phyloP scores from a whole-genome alignment of 2,797 vertebrate species.

The Eidolon dupreanum region DNA sequence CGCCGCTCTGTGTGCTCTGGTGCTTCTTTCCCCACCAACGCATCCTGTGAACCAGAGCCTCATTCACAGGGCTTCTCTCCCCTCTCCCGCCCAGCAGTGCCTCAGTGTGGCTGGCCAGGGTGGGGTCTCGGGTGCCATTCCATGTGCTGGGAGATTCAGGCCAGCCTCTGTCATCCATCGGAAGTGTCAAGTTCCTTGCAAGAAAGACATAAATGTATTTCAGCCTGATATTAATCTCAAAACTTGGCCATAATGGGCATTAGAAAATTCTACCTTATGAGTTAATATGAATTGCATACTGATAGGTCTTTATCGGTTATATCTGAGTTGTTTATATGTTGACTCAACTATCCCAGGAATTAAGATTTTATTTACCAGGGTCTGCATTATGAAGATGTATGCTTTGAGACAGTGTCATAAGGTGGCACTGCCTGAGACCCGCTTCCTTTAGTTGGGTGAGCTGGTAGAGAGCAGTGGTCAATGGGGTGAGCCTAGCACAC shows the following conservation, averaged over 20 bases:
- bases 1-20: too few species aligned
- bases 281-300: not conserved
- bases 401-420: not conserved
- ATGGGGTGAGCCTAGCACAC: not conserved
- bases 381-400: not conserved
- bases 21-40: rapidly evolving
- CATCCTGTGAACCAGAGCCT: not conserved
- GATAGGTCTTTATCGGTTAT: not conserved
- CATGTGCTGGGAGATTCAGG: not conserved
- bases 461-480: rapidly evolving
- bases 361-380: not conserved
- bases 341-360: rapidly evolving
- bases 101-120: not conserved
- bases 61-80: not conserved
- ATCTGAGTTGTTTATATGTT: not conserved
- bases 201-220: not conserved
- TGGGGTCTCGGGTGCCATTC: not conserved
- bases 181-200: not conserved
- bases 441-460: not conserved
- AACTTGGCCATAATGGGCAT: not conserved
- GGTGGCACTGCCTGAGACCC: not conserved
- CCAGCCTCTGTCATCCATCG: not conserved
- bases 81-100: not conserved
- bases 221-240: not conserved
- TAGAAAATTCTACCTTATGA: not conserved